Conservation (phyloP, 2,113 vertebrate species). For the Catagonus wagneri region DNA sequence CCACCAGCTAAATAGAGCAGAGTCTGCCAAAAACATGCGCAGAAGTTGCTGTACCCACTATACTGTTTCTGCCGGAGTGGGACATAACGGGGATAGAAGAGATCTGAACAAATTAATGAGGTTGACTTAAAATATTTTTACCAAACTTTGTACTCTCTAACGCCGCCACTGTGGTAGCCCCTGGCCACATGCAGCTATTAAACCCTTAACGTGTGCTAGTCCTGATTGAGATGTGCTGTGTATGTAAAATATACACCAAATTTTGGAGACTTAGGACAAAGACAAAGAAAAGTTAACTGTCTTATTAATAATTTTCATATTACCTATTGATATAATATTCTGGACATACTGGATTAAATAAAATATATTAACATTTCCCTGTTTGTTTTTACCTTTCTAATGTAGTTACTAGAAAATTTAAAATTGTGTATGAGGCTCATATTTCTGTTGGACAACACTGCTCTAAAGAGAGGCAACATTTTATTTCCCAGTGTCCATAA, state of each 20-base stretch:
- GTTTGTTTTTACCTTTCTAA: neutral
- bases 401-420: neutral
- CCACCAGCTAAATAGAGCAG: too few species aligned
- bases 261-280: neutral
- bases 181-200: fast-evolving
- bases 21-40: neutral
- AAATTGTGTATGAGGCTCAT: neutral
- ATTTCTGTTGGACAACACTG: neutral
- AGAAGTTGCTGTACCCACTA: fast-evolving
- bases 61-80: neutral
- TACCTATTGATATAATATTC: neutral
- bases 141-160: neutral
- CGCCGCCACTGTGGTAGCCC: fast-evolving
- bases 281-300: neutral
- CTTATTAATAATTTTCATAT: neutral
- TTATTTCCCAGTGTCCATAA: neutral
- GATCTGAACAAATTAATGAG: too few species aligned
- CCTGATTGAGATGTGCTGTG: too few species aligned
- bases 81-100: too few species aligned
- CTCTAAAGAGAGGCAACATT: neutral
- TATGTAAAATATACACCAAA: neutral
- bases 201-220: neutral
- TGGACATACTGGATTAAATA: neutral
- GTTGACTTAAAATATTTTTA: neutral
- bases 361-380: neutral